These are phyloP conservation scores for Eptatretus atami DNA, from an alignment of 2,797 vertebrate species.

Conservation along the genomic window DNA sequence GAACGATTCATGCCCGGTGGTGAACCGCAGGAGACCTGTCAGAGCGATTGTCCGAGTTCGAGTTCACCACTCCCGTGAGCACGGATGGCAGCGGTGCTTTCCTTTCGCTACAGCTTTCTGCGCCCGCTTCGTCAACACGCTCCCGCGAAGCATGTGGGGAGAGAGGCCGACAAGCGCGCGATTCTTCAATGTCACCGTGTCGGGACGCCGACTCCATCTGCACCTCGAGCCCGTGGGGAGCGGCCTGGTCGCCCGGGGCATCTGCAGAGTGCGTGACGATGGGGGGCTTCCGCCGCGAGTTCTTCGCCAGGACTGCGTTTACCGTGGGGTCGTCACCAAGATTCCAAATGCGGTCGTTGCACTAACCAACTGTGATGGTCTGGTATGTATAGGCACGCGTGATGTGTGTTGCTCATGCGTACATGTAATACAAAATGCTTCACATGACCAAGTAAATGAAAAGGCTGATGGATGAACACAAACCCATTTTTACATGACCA, in stretches of 20 bases:
- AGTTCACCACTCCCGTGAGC: slow-evolving; percentile 65
- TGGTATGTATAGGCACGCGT: slow-evolving; percentile 29
- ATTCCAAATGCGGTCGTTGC: slow-evolving; percentile 60
- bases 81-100: slow-evolving; percentile 48
- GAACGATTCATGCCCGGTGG: no score
- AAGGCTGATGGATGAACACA: no score
- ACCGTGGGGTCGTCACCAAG: slow-evolving; percentile 49
- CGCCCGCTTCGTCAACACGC: slow-evolving; percentile 9
- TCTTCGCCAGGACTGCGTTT: slow-evolving; percentile 34
- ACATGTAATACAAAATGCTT: no score
- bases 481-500: no score
- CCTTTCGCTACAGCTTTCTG: slow-evolving; percentile 56
- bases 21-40: no score
- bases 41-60: slow-evolving; percentile 36
- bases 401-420: no score
- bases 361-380: slow-evolving; percentile 84
- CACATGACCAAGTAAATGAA: no score
- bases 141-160: neutral
- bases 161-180: slow-evolving; percentile 14
- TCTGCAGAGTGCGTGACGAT: slow-evolving; percentile 64
- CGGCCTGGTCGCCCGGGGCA: slow-evolving; percentile 39
- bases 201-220: slow-evolving; percentile 58
- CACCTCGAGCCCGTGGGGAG: slow-evolving; percentile 37
- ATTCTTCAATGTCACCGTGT: slow-evolving; percentile 81
- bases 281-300: slow-evolving; percentile 34